Conservation (phyloP, 2,113 vertebrate genomes). For the Prochilodus magdalenae region DNA sequence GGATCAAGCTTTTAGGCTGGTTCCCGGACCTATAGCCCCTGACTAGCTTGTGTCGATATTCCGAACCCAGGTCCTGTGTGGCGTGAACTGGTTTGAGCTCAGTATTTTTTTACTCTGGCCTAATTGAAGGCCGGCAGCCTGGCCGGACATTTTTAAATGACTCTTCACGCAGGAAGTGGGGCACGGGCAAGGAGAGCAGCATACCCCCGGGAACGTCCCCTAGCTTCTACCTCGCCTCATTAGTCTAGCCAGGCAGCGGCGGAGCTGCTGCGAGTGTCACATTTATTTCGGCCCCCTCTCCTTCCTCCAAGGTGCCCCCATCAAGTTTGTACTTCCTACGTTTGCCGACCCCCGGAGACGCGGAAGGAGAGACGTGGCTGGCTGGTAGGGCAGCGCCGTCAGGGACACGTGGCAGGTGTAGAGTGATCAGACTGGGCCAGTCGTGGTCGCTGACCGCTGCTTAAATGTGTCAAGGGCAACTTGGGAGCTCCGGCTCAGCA, state of each 20-base stretch:
- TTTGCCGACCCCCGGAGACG: slow-evolving; percentile 48
- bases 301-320: slow-evolving; percentile 31
- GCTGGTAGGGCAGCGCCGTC: slow-evolving; percentile 55
- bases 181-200: slow-evolving; percentile 66
- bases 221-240: slow-evolving; percentile 67
- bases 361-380: slow-evolving; percentile 47
- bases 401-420: slow-evolving; percentile 55
- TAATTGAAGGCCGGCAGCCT: slow-evolving; percentile 41
- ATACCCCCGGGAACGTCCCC: slow-evolving; percentile 57
- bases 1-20: too few species aligned
- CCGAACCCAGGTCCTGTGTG: neutral
- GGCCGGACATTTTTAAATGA: slow-evolving; percentile 45
- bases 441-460: slow-evolving; percentile 36
- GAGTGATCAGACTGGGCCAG: slow-evolving; percentile 48
- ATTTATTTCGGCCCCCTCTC: slow-evolving; percentile 70
- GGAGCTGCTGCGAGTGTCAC: slow-evolving; percentile 57
- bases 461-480: slow-evolving; percentile 73
- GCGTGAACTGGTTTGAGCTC: slow-evolving; percentile 15
- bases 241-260: slow-evolving; percentile 67
- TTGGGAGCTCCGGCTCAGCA: slow-evolving; percentile 27
- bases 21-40: too few species aligned
- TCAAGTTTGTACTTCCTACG: slow-evolving; percentile 32
- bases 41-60: too few species aligned
- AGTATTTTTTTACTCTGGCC: slow-evolving; percentile 44
- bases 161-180: slow-evolving; percentile 61